Conservation (phyloP, 2,797 vertebrate genomes). For the Pipistrellus nathusii region DNA sequence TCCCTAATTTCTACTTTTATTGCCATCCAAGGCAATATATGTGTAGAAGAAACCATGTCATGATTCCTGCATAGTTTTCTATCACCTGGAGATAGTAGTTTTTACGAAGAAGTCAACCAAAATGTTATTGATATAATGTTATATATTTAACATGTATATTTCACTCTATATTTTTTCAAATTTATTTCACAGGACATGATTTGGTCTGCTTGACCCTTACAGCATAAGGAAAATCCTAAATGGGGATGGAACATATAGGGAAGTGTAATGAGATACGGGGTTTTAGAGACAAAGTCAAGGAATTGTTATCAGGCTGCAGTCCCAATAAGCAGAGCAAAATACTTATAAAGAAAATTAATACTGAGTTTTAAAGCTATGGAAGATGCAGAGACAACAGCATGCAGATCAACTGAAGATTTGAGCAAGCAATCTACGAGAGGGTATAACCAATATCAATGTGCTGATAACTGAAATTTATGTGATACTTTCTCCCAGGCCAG, state of each 20-base stretch:
- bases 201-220: not conserved
- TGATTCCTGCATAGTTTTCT: not conserved
- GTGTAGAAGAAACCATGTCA: not conserved
- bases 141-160: not conserved
- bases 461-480: conserved; percentile 23
- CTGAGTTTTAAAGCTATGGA: not conserved
- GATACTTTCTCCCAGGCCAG: not conserved
- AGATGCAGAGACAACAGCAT: not conserved
- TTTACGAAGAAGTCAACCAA: not conserved
- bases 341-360: conserved; percentile 9
- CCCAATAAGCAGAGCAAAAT: not conserved
- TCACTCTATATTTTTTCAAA: not conserved
- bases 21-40: not conserved
- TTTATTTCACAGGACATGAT: not conserved
- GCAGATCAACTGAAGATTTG: not conserved
- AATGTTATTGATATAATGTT: not conserved
- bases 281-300: not conserved
- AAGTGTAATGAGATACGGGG: not conserved
- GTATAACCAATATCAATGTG: not conserved
- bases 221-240: not conserved
- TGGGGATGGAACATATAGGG: not conserved
- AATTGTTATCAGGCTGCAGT: not conserved
- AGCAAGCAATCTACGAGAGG: not conserved
- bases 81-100: not conserved
- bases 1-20: not conserved